Base-by-base conservation (phyloP, 2,888 invertebrate species). In the Hermaeophaga mercurialis region DNA sequence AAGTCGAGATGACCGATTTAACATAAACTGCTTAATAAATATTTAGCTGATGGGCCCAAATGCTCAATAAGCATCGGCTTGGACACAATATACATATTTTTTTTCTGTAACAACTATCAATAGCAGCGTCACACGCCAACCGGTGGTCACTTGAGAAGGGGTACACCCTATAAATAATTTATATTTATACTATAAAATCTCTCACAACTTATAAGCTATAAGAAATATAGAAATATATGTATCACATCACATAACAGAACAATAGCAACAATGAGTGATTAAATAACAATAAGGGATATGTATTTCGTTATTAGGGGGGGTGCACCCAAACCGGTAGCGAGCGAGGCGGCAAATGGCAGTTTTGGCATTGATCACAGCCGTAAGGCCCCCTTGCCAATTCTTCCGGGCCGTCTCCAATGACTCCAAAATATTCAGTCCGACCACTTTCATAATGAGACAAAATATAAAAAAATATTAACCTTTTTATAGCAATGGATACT, bases 261-360 rank as follows among this genome's bases (percentile, higher is more conserved):
- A 78, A 78, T 78, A 76, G 74, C 75, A 77, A 77, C 76, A 78
- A 77, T 73, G 74, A 74, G 75, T 73, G 72, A 72, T 74, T 66
- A 77, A 77, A 75, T 78, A 78, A 79, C 78, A 79, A 79, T 77
- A 77, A 76, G 75, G 77, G 78, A 79, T 79, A 79, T 79, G 78
- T 79, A 79, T 78, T 74, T 77, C 68, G 72, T 77, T 78, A 77
- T 77, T 75, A 72, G 70, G 69, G 70, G 70, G 67, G 65, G 69
- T 65, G 66, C 66, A 64, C 59, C 63, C 58, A 62, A 62, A 56
- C 63, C 58, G 61, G 62, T 63, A 67, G 64, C 67, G 64, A 70
- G 72, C 73, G 75, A 75, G 73, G 46, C 65, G 66, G 64, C 65
- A 63, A 71, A 70, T 75, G 77, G 76, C 76, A 76, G 75, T 76